Evolutionary conservation across 2,888 invertebrate genomes (phyloP).

Genomic region (Imbricaverruca yamaguchii): DNA sequence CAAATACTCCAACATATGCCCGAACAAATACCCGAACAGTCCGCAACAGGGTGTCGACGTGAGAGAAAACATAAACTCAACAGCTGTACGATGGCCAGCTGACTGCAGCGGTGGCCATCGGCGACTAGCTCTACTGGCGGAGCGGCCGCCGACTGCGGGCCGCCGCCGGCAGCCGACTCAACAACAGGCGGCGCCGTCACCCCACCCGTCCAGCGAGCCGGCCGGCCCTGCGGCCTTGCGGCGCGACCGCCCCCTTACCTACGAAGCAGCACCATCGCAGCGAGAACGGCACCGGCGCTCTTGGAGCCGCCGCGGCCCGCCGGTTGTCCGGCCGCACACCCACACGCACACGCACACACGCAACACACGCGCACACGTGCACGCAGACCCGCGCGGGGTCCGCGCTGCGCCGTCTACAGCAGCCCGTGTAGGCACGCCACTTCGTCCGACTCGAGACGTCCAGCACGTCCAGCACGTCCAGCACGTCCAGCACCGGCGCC

Average conservation of each 20-base stretch:
- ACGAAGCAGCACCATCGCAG: slow-evolving; percentile 19
- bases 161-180: neutral
- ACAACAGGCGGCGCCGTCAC: neutral
- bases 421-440: too few relatives aligned
- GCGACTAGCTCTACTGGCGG: neutral
- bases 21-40: neutral
- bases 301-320: neutral
- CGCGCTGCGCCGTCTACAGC: neutral
- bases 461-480: neutral
- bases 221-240: too few relatives aligned
- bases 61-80: neutral
- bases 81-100: neutral
- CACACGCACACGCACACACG: neutral
- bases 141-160: neutral
- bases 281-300: neutral
- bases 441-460: neutral
- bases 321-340: neutral
- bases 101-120: too few relatives aligned
- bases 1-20: neutral
- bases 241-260: neutral
- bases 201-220: too few relatives aligned
- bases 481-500: neutral
- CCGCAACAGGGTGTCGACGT: neutral
- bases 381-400: neutral
- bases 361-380: neutral